These are phyloP conservation scores for Mormyrops attenuatus DNA, from an alignment of 2,797 vertebrate species.

Conservation along the genomic window DNA sequence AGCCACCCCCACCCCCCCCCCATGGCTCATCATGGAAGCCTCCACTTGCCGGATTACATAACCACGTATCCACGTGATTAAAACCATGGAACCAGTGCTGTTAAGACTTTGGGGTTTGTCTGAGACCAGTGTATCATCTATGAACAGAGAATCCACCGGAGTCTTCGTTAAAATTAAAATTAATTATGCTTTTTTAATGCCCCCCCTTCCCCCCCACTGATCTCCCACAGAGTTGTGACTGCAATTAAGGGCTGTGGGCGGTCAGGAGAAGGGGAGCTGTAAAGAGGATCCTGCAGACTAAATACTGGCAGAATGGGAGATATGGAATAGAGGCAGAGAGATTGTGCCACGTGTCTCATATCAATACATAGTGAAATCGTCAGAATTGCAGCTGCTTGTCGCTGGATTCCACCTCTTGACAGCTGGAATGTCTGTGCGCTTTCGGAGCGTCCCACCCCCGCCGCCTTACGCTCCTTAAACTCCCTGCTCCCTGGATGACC, in stretches of 20 bases:
- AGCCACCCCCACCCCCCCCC: background rate
- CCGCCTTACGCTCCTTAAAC: background rate
- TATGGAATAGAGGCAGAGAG: background rate
- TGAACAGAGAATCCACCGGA: background rate
- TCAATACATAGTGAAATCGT: background rate
- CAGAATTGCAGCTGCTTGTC: background rate
- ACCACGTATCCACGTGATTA: constrained; percentile 11
- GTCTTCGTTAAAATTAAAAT: background rate
- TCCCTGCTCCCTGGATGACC: background rate
- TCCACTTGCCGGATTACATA: constrained; percentile 10
- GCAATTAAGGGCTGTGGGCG: background rate
- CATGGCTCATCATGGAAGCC: background rate
- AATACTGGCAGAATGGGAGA: background rate
- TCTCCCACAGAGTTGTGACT: background rate
- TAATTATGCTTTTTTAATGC: background rate
- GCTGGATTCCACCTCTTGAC: background rate
- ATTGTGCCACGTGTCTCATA: background rate
- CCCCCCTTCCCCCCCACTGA: background rate
- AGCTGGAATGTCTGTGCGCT: background rate
- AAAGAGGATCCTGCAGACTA: background rate
- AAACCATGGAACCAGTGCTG: background rate
- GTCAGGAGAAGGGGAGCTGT: background rate
- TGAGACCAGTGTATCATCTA: constrained; percentile 10
- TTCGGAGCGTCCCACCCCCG: background rate
- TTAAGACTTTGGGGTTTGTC: background rate